Percentiles rank a stretch among this genome's conserved stretches.
Evolutionary conservation across 1,140 invertebrate species (phyloP).

Genomic region (Nasonia vitripennis): DNA sequence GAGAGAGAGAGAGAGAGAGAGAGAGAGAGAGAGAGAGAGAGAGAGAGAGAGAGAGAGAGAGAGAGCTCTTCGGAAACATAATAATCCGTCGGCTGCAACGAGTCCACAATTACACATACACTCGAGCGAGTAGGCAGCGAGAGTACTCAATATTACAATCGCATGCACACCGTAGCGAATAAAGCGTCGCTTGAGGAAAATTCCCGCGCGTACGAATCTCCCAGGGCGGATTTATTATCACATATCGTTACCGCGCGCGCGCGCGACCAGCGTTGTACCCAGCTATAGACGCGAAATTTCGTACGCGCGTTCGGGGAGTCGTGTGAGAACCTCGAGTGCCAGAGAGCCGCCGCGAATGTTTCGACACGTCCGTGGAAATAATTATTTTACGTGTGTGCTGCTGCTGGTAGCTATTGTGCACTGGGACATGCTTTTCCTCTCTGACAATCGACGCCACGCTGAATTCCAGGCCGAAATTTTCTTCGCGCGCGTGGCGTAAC

Average conservation of each 20-base stretch:
- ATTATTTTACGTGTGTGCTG: background rate
- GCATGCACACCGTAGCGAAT: background rate
- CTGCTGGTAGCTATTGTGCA: background rate
- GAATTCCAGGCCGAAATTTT: slow-evolving; percentile 27
- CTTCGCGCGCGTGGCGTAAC: background rate
- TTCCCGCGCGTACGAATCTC: background rate
- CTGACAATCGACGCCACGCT: slow-evolving; percentile 8
- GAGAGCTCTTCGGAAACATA: slow-evolving; percentile 3
- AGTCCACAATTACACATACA: background rate
- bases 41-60: too few species aligned
- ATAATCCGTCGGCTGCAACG: slow-evolving; percentile 1
- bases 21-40: too few species aligned
- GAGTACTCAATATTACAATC: background rate
- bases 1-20: too few species aligned
- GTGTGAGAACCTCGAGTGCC: slow-evolving; percentile 24
- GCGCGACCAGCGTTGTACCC: background rate
- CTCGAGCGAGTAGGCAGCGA: too few species aligned
- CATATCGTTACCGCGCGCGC: background rate
- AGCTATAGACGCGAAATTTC: background rate
- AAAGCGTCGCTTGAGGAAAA: slow-evolving; percentile 15
- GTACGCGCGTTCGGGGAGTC: background rate
- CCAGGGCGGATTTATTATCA: slow-evolving; percentile 12
- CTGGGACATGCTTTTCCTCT: slow-evolving; percentile 10
- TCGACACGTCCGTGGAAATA: slow-evolving; percentile 34
- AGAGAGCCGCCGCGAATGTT: background rate